Conservation (phyloP, 1,140 invertebrate genomes). For the Drosophila parvula region DNA sequence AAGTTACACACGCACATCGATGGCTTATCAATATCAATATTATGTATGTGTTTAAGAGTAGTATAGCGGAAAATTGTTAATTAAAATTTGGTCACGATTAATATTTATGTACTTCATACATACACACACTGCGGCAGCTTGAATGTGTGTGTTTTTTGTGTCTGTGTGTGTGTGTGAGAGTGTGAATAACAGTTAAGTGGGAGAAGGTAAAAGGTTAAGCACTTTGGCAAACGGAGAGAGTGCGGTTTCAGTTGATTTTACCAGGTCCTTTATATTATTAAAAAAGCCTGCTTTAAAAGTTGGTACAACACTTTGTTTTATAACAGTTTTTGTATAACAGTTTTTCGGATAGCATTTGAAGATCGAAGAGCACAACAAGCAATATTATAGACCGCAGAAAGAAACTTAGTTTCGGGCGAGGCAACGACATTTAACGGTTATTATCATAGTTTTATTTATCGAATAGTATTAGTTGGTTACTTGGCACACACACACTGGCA, state of each 20-base stretch:
- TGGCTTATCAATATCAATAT: conserved; percentile 13
- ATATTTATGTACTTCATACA: conserved; percentile 10
- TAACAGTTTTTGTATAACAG: conserved; percentile 29
- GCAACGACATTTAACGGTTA: conserved; percentile 51
- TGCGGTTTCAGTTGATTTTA: neutral
- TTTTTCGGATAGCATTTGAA: too few relatives aligned
- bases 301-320: neutral
- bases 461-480: conserved; percentile 11
- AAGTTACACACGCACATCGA: conserved; percentile 25
- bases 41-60: neutral
- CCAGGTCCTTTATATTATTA: neutral
- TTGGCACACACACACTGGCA: conserved; percentile 6
- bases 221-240: conserved; percentile 1
- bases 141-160: neutral
- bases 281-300: neutral
- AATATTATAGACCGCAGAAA: neutral
- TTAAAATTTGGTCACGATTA: neutral
- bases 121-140: conserved; percentile 5
- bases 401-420: conserved; percentile 20
- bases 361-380: conserved; percentile 13
- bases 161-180: neutral
- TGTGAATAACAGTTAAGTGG: conserved; percentile 20
- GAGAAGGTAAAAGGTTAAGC: neutral
- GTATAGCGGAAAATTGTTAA: conserved; percentile 8
- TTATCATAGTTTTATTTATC: conserved; percentile 1